Percentiles rank a stretch among this genome's conserved stretches.
phyloP scores from a whole-genome alignment of 2,797 vertebrate species.

The Neomorphus geoffroyi region DNA sequence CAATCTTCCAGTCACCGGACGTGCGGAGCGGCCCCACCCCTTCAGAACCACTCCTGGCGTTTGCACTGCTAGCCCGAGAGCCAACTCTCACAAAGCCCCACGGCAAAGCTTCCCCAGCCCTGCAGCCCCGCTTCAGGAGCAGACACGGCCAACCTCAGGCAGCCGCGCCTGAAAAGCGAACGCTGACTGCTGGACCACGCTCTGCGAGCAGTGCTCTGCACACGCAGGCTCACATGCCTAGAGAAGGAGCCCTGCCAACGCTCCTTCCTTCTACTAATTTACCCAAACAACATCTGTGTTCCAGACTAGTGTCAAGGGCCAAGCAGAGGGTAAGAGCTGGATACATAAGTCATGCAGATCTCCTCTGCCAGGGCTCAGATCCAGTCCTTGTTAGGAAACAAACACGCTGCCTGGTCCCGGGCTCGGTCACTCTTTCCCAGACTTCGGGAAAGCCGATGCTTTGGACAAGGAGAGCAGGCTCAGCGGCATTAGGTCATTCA shows the following conservation, averaged over 20 bases:
- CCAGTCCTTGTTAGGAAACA: constrained; percentile 63
- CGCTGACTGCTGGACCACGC: accelerated
- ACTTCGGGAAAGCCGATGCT: not conserved
- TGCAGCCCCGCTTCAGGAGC: accelerated
- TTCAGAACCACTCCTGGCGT: not conserved
- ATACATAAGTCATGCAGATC: not conserved
- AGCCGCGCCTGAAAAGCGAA: not conserved
- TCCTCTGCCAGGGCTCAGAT: constrained; percentile 42
- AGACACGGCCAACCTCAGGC: accelerated
- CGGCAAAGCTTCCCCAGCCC: not conserved
- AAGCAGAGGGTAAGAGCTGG: not conserved
- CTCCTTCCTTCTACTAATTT: not conserved
- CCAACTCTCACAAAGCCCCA: not conserved
- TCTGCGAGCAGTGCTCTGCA: accelerated
- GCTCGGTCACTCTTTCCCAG: not conserved
- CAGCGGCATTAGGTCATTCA: not conserved
- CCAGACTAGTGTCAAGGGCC: constrained; percentile 46
- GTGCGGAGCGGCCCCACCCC: not conserved
- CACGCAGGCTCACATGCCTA: not conserved
- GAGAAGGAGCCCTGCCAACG: not conserved
- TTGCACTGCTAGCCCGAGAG: not conserved
- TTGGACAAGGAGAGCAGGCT: not conserved
- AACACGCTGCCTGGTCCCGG: not conserved
- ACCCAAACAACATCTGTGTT: constrained; percentile 32
- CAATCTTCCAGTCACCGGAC: not conserved